Evolutionary conservation across 1,140 invertebrate genomes (phyloP).

Genomic region (Notospermus geniculatus): DNA sequence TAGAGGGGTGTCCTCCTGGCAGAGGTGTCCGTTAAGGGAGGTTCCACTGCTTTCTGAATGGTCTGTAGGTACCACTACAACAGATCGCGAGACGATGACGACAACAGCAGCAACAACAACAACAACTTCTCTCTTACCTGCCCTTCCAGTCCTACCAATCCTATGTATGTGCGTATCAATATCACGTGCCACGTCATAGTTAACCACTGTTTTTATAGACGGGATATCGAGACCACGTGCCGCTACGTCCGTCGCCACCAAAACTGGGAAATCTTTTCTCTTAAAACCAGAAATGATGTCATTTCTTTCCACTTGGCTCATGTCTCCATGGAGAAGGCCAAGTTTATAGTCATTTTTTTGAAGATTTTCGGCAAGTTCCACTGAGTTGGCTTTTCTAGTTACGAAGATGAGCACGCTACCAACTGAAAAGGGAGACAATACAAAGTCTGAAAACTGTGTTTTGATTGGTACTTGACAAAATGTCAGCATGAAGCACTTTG

Average conservation of each 20-base stretch:
- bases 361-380: slow-evolving; percentile 90
- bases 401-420: slow-evolving; percentile 97
- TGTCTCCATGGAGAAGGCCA: slow-evolving; percentile 92
- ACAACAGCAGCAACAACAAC: no score
- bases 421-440: slow-evolving; percentile 37
- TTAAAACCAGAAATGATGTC: slow-evolving; percentile 95
- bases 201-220: slow-evolving; percentile 94
- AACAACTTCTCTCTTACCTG: slow-evolving; percentile 59
- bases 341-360: slow-evolving; percentile 84
- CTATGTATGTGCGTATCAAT: slow-evolving; percentile 99
- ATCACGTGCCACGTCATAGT: slow-evolving; percentile 96
- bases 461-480: no score
- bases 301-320: slow-evolving; percentile 96
- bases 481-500: no score
- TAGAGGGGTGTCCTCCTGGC: no score
- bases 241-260: slow-evolving; percentile 98
- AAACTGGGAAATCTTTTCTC: slow-evolving; percentile 82
- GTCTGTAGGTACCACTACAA: no score
- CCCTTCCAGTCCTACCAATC: slow-evolving; percentile 85
- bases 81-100: no score
- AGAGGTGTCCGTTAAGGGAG: no score
- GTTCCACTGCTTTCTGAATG: no score
- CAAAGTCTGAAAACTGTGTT: not conserved
- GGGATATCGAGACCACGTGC: slow-evolving; percentile 98
- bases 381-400: slow-evolving; percentile 92